Base-by-base conservation (phyloP, 1,140 invertebrate species). In the Drosophila eugracilis region DNA sequence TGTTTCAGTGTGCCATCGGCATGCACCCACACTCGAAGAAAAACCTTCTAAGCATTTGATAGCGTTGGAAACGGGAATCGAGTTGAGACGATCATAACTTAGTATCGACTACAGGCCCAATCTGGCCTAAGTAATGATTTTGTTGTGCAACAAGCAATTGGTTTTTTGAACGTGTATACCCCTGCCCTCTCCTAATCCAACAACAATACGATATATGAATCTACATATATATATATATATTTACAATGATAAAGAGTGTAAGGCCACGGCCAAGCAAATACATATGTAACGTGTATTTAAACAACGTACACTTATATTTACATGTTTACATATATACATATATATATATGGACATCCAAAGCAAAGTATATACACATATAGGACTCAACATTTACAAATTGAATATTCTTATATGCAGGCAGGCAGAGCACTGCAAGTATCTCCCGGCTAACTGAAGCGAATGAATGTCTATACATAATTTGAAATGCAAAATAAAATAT, bases 391-490 rank as follows among this genome's bases (percentile, higher is more conserved):
- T 69, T 69, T 69, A 69, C 65, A 69, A 69, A 69, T 67, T 21
- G 60, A 85, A 71, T 79, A 88, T 86, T 86, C 81, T 78, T 88
- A 81, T 86, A 81, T 76, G 63, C 72, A 58, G 42, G 22, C 74
- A 72, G 10, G 28, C 65, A 57, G 44, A 75, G 76, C 62, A 67
- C 69, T 74, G 57, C 36, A 78, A 62, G 55, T 77, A 88, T 55
- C 60, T 65, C 60, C 50, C 52, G 58, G 36, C 42, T 41, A 57
- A 75, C 47, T 19, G 54, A 75, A 74, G 30, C 47, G 34, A 75
- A 39, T 86, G 65, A 88, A 88, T 86, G 83, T 86, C 81, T 86
- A 86, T 80, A 63, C 66, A 63, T 63, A 49, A 81, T 81, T 75
- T 73, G 55, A 71, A 77, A 60, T 57, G 52, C 45, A 78, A 83